Percentiles rank a stretch among this genome's conserved stretches.
These are phyloP conservation scores for Tholera decimalis DNA, from an alignment of 2,888 invertebrate genomes.

Conservation along the genomic window DNA sequence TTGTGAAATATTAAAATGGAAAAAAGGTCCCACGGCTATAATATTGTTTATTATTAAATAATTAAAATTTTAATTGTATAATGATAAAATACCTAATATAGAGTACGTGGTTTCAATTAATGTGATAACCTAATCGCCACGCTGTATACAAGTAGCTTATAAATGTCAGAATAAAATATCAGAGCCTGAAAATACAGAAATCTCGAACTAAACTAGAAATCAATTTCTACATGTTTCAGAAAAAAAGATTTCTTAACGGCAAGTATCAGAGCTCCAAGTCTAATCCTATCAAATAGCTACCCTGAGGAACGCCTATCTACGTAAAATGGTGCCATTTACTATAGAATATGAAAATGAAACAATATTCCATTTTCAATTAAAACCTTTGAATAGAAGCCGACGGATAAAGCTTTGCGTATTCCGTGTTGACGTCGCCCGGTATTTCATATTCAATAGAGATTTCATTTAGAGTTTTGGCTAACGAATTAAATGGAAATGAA, in stretches of 20 bases:
- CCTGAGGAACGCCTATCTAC: conserved; percentile 16
- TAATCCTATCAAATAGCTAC: conserved; percentile 24
- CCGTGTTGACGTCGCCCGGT: conserved; percentile 25
- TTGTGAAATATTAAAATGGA: no score
- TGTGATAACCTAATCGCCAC: no score
- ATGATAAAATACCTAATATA: no score
- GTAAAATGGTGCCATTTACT: conserved; percentile 11
- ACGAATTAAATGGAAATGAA: conserved; percentile 8
- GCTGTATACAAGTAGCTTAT: no score
- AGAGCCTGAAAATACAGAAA: not conserved
- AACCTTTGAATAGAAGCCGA: conserved; percentile 11
- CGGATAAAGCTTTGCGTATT: conserved; percentile 9
- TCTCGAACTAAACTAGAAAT: not conserved
- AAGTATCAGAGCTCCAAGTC: conserved; percentile 11
- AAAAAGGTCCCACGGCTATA: no score
- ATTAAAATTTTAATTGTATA: no score
- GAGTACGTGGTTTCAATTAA: no score
- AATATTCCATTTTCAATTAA: conserved; percentile 30
- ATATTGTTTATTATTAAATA: no score
- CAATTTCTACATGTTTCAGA: not conserved
- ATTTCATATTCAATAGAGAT: conserved; percentile 24
- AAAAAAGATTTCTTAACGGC: not conserved
- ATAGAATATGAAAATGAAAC: conserved; percentile 30
- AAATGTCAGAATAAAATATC: not conserved
- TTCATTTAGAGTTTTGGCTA: conserved; percentile 9